phyloP scores from a whole-genome alignment of 2,113 vertebrate genomes.

The Prinia subflava region DNA sequence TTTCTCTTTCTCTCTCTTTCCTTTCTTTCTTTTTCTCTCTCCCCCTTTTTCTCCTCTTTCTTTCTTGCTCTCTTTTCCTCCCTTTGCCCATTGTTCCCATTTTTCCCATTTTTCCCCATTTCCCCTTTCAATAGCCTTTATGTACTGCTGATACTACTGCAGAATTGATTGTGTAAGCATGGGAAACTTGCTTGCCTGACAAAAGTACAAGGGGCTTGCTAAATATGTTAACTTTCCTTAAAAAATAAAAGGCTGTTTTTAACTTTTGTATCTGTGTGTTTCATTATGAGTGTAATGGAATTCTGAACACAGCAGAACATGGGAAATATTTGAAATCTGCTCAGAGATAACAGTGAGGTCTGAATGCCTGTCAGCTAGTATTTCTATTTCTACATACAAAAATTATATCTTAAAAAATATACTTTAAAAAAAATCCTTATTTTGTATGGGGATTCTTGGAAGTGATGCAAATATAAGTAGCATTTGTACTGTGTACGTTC shows the following conservation, averaged over 20 bases:
- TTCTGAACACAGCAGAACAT: background rate
- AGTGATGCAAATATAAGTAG: background rate
- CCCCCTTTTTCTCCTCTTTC: too few species aligned
- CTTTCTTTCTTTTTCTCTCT: background rate
- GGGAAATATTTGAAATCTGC: background rate
- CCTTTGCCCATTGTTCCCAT: too few species aligned
- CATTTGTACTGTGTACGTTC: background rate
- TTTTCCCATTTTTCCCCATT: background rate
- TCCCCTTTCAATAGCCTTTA: background rate
- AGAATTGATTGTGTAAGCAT: background rate
- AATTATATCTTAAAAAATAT: background rate
- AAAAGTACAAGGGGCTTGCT: background rate
- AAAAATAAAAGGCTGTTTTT: background rate
- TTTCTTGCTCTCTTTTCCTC: too few species aligned
- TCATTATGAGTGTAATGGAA: background rate
- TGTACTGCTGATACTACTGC: background rate
- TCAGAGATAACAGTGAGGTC: background rate
- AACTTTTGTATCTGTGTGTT: background rate
- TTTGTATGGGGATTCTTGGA: background rate
- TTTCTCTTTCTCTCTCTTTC: too few species aligned
- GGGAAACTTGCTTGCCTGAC: background rate
- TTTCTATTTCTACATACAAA: background rate
- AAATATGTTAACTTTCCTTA: background rate
- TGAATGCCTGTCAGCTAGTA: background rate
- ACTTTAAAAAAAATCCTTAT: background rate